Evolutionary conservation across 2,113 vertebrate genomes (phyloP), one percentile per base, ranked within the genome.

Genomic region (Indicator indicator): DNA sequence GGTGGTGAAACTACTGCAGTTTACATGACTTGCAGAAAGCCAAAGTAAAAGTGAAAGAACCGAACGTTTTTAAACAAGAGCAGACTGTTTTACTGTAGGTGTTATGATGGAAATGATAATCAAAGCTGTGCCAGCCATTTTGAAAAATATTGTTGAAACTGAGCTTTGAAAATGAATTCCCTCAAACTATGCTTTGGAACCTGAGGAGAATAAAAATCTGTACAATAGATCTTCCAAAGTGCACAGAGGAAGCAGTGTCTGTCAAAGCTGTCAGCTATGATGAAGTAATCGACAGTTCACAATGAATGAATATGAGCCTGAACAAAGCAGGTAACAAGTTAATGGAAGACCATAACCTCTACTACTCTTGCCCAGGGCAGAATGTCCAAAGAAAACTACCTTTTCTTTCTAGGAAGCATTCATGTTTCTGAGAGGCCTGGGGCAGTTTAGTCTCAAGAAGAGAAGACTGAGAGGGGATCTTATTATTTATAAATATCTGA

Each of bases 51-150:
- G 46, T 1, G 1, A 81, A 93, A 80, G 64, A 80, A 85, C 3
- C 9, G 40, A 93, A 74, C 83, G 79, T 94, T 94, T 95, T 81
- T 58, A 86, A 92, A 93, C 78, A 95, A 76, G 78, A 93, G 36
- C 91, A 96, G 96, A 97, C 65, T 96, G 94, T 30, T 96, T 95
- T 93, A 91, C 72, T 78, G 33, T 81, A 95, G 87, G 89, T 95
- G 91, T 56, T 95, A 83, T 56, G 68, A 87, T 48, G 33, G 55
- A 95, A 96, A 95, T 44, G 80, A 63, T 88, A 89, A 90, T 89
- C 77, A 84, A 93, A 96, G 63, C 65, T 44, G 40, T 92, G 86
- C 65, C 77, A 93, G 75, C 70, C 91, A 94, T 95, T 95, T 88
- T 95, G 87, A 94, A 95, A 94, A 93, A 91, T 86, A 92, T 3